A percentile compares a stretch with the other conserved stretches of the same genome.
Conservation (phyloP, 2,888 invertebrate species). For the Hydrotaea diabolus region DNA sequence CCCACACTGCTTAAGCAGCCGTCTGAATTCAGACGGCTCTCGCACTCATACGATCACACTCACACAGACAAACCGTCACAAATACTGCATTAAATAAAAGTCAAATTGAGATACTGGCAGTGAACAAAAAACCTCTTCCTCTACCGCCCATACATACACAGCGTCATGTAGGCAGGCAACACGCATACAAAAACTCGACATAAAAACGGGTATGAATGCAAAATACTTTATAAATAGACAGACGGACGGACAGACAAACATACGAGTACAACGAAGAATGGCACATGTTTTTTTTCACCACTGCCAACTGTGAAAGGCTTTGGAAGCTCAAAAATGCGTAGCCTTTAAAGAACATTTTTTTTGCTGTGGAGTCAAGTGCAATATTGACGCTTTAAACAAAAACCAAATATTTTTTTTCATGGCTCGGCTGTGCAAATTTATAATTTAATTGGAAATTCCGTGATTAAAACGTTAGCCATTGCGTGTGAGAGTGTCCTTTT, state of each 20-base stretch:
- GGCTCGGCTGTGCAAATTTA: too few species aligned
- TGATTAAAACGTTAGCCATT: too few species aligned
- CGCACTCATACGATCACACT: not conserved
- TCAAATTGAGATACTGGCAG: conserved; percentile 29
- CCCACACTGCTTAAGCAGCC: too few species aligned
- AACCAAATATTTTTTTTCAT: too few species aligned
- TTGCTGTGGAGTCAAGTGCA: not conserved
- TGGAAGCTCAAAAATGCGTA: not conserved
- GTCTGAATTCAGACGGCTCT: too few species aligned
- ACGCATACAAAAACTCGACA: conserved; percentile 15
- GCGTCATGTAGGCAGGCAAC: conserved; percentile 6
- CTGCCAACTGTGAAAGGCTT: not conserved
- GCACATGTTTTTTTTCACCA: not conserved
- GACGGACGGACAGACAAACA: not conserved
- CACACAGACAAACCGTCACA: not conserved
- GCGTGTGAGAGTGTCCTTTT: too few species aligned
- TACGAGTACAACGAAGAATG: not conserved
- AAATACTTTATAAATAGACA: conserved; percentile 38
- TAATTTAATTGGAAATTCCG: too few species aligned
- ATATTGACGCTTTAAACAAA: too few species aligned
- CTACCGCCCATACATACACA: not conserved
- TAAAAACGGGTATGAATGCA: conserved; percentile 31
- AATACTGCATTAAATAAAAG: conserved; percentile 32
- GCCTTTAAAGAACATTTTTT: conserved; percentile 5
- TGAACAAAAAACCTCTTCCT: not conserved